These are phyloP conservation scores for Cichladusa arquata DNA, from an alignment of 2,113 vertebrate species.

Conservation along the genomic window DNA sequence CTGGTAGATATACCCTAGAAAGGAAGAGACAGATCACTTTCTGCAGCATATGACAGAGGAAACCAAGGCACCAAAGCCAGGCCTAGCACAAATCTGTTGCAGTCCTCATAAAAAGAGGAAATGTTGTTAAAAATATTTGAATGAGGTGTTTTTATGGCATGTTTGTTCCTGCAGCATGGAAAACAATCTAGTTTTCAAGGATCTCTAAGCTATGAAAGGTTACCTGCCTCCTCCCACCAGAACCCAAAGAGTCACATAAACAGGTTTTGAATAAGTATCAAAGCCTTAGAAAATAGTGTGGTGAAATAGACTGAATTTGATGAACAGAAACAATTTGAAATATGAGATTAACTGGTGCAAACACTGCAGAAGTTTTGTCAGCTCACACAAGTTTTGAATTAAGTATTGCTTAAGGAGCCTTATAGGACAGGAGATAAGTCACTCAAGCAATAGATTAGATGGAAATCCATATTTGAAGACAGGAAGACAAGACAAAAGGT, in stretches of 20 bases:
- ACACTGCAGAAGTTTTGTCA: background rate
- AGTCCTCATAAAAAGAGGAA: conserved; percentile 28
- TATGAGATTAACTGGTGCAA: background rate
- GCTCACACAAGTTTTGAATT: background rate
- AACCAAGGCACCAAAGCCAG: background rate
- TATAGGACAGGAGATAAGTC: background rate
- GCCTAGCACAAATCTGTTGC: background rate
- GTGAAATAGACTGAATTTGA: background rate
- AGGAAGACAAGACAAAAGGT: background rate
- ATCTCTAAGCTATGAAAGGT: background rate
- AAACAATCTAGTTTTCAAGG: conserved; percentile 16
- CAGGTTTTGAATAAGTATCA: background rate
- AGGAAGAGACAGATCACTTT: no score
- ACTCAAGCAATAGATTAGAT: background rate
- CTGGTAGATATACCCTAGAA: no score
- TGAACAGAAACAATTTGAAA: background rate
- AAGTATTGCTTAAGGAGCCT: background rate
- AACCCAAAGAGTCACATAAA: background rate
- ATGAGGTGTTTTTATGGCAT: background rate
- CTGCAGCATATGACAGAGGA: background rate
- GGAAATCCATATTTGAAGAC: background rate
- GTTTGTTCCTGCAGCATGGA: background rate
- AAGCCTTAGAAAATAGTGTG: background rate
- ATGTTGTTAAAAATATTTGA: background rate
- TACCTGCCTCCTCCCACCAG: background rate